A percentile compares a stretch with the other conserved stretches of the same genome.
Conservation (phyloP, 2,113 vertebrate genomes). For the Aramus guarauna region DNA sequence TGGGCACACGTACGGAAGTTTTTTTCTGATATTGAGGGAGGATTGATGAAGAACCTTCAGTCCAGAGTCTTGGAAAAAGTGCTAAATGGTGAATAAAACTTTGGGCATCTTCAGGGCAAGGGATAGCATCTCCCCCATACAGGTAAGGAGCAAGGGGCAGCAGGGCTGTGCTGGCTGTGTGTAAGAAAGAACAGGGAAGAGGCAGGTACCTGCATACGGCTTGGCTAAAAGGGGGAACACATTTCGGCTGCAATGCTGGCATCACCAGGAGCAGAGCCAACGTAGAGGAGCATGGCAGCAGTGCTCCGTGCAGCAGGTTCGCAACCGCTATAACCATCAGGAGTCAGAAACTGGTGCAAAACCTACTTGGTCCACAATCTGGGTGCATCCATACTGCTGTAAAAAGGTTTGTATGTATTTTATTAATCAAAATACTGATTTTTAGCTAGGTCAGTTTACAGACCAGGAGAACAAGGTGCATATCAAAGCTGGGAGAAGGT, state of each 20-base stretch:
- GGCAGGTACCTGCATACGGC: background rate
- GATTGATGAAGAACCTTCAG: background rate
- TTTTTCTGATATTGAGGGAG: background rate
- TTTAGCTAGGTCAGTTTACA: background rate
- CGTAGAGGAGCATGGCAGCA: rapidly evolving
- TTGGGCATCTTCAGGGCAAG: background rate
- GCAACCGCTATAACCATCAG: rapidly evolving
- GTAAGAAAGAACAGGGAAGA: background rate
- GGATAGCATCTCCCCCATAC: background rate
- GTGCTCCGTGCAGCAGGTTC: background rate
- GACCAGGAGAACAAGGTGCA: background rate
- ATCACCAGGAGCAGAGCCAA: background rate
- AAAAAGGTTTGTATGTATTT: background rate
- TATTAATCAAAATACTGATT: background rate
- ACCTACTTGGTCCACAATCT: background rate
- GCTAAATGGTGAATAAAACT: background rate
- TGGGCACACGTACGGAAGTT: background rate
- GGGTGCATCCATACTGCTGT: background rate
- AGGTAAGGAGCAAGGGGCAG: background rate
- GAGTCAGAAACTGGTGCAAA: background rate
- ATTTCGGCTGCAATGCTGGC: rapidly evolving
- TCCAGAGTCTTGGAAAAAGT: background rate
- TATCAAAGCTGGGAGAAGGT: rapidly evolving
- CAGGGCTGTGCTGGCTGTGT: background rate
- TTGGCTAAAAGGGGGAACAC: background rate